Evolutionary conservation across 2,797 vertebrate genomes (phyloP).

Genomic region (Protonibea diacanthus): DNA sequence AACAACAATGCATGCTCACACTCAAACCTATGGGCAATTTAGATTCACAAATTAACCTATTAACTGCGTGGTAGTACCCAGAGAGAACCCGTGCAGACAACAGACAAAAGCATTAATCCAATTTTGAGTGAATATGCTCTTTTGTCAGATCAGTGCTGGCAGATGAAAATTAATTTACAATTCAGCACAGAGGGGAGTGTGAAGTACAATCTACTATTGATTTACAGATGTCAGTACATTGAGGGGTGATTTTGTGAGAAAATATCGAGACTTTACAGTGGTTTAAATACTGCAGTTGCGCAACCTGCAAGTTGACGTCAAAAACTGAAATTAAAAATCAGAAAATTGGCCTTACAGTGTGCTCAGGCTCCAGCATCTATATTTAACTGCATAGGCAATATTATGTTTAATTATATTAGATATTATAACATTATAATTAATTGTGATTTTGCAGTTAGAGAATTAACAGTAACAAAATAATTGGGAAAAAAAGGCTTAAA

Average conservation of each 20-base stretch:
- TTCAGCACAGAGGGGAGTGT: conserved; percentile 8
- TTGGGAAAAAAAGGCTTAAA: too few relatives aligned
- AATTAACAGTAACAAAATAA: too few relatives aligned
- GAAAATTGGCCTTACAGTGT: background rate
- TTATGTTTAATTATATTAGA: background rate
- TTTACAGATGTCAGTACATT: conserved; percentile 3
- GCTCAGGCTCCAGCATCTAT: background rate
- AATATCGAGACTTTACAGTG: conserved; percentile 4
- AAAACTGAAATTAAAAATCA: background rate
- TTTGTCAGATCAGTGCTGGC: conserved; percentile 28
- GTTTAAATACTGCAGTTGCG: background rate
- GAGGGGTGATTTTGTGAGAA: background rate
- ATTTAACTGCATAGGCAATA: background rate
- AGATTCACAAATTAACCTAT: too few relatives aligned
- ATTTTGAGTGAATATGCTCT: conserved; percentile 7
- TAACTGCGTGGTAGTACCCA: too few relatives aligned
- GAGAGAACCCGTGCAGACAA: too few relatives aligned
- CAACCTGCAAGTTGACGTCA: background rate
- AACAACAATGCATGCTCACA: too few relatives aligned
- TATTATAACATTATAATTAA: background rate
- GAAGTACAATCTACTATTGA: conserved; percentile 7
- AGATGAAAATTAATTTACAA: conserved; percentile 20
- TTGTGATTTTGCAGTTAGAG: background rate
- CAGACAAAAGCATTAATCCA: background rate
- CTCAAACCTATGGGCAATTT: too few relatives aligned